phyloP scores from a whole-genome alignment of 2,888 invertebrate genomes.

The Synanthedon vespiformis region DNA sequence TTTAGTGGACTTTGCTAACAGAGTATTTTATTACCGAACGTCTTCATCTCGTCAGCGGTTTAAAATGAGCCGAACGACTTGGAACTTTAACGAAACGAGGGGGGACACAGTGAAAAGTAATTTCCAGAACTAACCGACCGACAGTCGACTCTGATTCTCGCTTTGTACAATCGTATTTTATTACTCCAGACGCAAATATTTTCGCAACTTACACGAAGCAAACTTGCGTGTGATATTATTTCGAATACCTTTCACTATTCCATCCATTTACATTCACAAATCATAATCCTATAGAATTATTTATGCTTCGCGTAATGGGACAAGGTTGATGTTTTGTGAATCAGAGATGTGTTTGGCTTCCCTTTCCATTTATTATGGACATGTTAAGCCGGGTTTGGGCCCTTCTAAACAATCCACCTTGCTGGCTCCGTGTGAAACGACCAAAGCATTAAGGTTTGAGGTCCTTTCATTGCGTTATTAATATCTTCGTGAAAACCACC shows the following conservation, averaged over 20 bases:
- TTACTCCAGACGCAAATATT: too few relatives aligned
- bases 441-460: neutral
- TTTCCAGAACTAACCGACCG: too few relatives aligned
- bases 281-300: neutral
- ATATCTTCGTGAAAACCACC: neutral
- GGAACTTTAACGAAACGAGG: too few relatives aligned
- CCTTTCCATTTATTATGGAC: conserved; percentile 15
- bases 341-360: conserved; percentile 12
- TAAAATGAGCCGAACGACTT: neutral
- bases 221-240: neutral
- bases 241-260: neutral
- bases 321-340: conserved; percentile 1
- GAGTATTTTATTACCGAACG: neutral
- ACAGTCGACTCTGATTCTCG: too few relatives aligned
- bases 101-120: too few relatives aligned
- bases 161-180: too few relatives aligned
- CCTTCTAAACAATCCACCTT: neutral
- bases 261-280: neutral
- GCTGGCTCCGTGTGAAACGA: conserved; percentile 1
- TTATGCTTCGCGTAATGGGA: neutral
- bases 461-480: neutral
- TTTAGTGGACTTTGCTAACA: neutral
- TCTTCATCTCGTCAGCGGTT: neutral
- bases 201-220: too few relatives aligned
- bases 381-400: conserved; percentile 13